These are phyloP conservation scores for Drosophila eugracilis DNA, from an alignment of 1,140 invertebrate genomes.

Conservation along the genomic window DNA sequence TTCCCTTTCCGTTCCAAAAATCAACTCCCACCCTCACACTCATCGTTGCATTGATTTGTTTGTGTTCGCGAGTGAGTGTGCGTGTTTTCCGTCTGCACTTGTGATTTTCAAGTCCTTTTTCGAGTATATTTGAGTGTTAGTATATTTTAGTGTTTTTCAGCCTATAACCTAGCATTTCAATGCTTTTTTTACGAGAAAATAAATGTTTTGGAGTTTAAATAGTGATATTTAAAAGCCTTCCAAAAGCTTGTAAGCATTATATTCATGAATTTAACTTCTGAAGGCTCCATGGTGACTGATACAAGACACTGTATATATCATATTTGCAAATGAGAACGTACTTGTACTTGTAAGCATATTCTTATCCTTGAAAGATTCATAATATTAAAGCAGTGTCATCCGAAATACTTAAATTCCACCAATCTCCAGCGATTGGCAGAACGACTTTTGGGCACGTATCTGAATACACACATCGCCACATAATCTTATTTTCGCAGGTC, in stretches of 20 bases:
- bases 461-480: neutral
- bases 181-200: neutral
- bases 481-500: slow-evolving; percentile 7
- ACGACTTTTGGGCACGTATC: slow-evolving; percentile 14
- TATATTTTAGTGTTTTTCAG: slow-evolving; percentile 9
- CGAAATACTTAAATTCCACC: neutral
- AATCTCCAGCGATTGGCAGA: slow-evolving; percentile 4
- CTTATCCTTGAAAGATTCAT: neutral
- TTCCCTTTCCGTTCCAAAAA: slow-evolving; percentile 2
- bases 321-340: neutral
- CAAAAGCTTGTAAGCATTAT: neutral
- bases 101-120: slow-evolving; percentile 13
- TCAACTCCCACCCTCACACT: neutral
- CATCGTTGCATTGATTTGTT: slow-evolving; percentile 37
- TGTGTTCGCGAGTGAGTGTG: slow-evolving; percentile 15
- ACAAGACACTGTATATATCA: too few relatives aligned
- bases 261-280: too few relatives aligned
- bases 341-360: neutral
- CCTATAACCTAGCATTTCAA: too few relatives aligned
- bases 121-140: too few relatives aligned
- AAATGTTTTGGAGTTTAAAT: too few relatives aligned
- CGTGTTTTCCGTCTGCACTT: slow-evolving; percentile 24
- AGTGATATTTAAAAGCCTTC: neutral
- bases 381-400: neutral
- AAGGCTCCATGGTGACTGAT: too few relatives aligned